Evolutionary conservation across 1,140 invertebrate genomes (phyloP).

Genomic region (Drosophila bifasciata): DNA sequence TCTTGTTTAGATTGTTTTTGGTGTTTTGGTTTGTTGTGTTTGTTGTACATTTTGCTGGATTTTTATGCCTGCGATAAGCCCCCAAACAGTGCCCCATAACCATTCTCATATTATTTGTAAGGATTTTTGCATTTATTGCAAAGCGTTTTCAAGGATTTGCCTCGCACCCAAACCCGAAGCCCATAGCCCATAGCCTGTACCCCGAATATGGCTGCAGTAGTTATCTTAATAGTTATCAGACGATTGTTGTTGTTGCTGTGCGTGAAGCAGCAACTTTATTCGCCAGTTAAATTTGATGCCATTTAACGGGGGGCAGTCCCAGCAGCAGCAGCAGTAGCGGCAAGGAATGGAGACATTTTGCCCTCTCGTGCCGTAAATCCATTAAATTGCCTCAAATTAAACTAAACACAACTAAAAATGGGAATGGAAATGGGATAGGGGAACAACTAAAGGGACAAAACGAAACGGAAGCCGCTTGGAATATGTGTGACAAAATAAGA

Average conservation of each 20-base stretch:
- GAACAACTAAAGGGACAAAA: conserved; percentile 5
- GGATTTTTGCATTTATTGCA: conserved; percentile 81
- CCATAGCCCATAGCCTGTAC: conserved; percentile 7
- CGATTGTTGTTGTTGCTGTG: conserved; percentile 55
- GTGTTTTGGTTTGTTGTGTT: conserved; percentile 41
- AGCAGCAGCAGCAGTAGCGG: conserved; percentile 24
- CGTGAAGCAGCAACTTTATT: conserved; percentile 60
- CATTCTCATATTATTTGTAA: conserved; percentile 81
- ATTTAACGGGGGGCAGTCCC: conserved; percentile 42
- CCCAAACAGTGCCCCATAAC: conserved; percentile 72
- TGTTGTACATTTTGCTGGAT: conserved; percentile 24
- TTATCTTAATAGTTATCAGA: conserved; percentile 80
- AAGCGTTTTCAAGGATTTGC: conserved; percentile 74
- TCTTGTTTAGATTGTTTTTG: conserved; percentile 80
- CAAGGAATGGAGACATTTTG: conserved; percentile 74
- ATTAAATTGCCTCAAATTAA: conserved; percentile 57
- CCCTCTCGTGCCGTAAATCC: conserved; percentile 63
- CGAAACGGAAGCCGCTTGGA: not conserved
- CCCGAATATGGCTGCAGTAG: conserved; percentile 68
- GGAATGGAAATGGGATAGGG: not conserved
- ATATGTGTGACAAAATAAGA: conserved; percentile 58
- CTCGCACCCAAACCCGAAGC: conserved; percentile 17
- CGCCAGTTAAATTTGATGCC: conserved; percentile 69
- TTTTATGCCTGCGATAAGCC: conserved; percentile 79
- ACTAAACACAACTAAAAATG: conserved; percentile 44